Conservation (phyloP, 1,140 invertebrate species). For the Dendroctonus valens region DNA sequence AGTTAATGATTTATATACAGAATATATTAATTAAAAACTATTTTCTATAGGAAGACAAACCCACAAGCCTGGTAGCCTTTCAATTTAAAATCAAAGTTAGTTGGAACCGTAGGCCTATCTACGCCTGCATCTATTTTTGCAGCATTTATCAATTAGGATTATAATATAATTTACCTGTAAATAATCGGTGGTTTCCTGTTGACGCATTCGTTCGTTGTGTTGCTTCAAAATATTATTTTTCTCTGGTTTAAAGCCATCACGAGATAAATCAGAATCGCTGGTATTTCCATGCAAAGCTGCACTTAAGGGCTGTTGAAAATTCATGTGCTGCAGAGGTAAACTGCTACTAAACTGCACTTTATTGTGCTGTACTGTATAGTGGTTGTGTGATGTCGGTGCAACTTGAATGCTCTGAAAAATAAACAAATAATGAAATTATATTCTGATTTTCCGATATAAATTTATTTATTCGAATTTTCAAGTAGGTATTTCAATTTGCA, state of each 20-base stretch:
- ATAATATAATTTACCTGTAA: constrained; percentile 18
- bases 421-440: background rate
- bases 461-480: too few species aligned
- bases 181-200: constrained; percentile 32
- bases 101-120: too few species aligned
- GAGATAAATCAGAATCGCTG: constrained; percentile 43
- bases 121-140: too few species aligned
- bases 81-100: too few species aligned
- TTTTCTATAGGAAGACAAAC: too few species aligned
- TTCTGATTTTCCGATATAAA: too few species aligned
- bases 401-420: constrained; percentile 15
- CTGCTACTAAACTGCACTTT: constrained; percentile 52
- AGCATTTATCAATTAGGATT: too few species aligned
- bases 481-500: too few species aligned
- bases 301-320: constrained; percentile 49
- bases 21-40: too few species aligned
- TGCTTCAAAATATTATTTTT: constrained; percentile 53
- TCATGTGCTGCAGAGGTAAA: constrained; percentile 49
- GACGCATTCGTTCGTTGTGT: constrained; percentile 46
- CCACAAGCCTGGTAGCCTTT: too few species aligned
- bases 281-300: constrained; percentile 43
- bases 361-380: constrained; percentile 46
- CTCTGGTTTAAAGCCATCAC: constrained; percentile 49
- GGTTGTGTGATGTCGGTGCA: constrained; percentile 41
- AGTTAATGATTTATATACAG: too few species aligned